Conservation (phyloP, 2,113 vertebrate species). For the Pungitius pungitius region DNA sequence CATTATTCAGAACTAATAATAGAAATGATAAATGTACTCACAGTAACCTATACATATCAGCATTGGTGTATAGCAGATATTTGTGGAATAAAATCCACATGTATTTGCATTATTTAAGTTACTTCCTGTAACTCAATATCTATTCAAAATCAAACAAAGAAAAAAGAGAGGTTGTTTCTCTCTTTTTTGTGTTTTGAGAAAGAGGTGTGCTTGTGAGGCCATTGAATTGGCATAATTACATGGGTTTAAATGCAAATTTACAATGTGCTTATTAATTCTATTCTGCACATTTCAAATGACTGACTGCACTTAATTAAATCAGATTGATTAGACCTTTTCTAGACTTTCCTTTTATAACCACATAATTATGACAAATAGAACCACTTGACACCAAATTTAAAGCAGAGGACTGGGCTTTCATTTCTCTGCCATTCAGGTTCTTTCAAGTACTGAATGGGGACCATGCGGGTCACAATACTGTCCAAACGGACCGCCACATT, state of each 20-base stretch:
- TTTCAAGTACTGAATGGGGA: slow-evolving; percentile 36
- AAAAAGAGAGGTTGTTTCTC: slow-evolving; percentile 48
- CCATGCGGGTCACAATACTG: slow-evolving; percentile 21
- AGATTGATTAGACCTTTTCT: slow-evolving; percentile 87
- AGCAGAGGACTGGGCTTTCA: slow-evolving; percentile 57
- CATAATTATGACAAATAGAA: slow-evolving; percentile 87
- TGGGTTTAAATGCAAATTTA: slow-evolving; percentile 85
- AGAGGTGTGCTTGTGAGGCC: slow-evolving; percentile 71
- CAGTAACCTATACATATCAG: background rate
- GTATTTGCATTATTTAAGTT: slow-evolving; percentile 32
- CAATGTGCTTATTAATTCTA: slow-evolving; percentile 87
- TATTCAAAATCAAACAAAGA: slow-evolving; percentile 45
- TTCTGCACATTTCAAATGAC: slow-evolving; percentile 86
- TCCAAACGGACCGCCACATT: slow-evolving; percentile 16
- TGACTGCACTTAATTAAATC: slow-evolving; percentile 89
- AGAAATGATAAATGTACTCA: background rate
- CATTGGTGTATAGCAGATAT: slow-evolving; percentile 1
- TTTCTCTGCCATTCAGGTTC: slow-evolving; percentile 56
- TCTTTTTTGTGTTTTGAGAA: slow-evolving; percentile 57
- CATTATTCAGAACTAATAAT: background rate
- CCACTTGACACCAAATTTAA: slow-evolving; percentile 78
- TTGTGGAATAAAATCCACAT: slow-evolving; percentile 9
- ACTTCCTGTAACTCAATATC: slow-evolving; percentile 20
- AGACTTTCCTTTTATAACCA: slow-evolving; percentile 83
- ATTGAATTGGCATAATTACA: slow-evolving; percentile 83